Evolutionary conservation across 2,113 vertebrate genomes (phyloP).

Genomic region (Puntigrus tetrazona): DNA sequence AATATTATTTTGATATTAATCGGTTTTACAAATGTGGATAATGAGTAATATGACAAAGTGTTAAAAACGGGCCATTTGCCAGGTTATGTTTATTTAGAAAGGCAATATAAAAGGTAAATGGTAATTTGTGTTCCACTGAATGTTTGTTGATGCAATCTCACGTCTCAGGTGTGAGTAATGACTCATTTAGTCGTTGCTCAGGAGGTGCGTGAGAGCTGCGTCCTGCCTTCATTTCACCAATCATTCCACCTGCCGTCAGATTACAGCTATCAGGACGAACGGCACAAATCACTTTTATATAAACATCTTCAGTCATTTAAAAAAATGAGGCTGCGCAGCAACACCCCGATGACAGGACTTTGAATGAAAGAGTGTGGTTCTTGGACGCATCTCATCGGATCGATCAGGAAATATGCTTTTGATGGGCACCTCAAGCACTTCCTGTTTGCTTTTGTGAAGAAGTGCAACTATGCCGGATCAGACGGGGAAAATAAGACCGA

Average conservation of each 20-base stretch:
- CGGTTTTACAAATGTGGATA: background rate
- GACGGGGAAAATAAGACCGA: background rate
- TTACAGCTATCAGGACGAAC: constrained; percentile 70
- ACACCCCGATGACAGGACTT: background rate
- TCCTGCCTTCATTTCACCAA: constrained; percentile 70
- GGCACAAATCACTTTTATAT: constrained; percentile 72
- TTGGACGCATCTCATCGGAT: background rate
- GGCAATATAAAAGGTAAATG: background rate
- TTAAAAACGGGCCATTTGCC: background rate
- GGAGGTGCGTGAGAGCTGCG: constrained; percentile 65
- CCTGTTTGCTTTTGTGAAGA: constrained; percentile 1
- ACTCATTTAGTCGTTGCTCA: background rate
- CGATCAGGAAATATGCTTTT: background rate
- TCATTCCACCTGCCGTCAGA: constrained; percentile 73
- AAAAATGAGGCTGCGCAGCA: background rate
- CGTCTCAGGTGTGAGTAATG: constrained; percentile 17
- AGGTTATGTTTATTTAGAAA: background rate
- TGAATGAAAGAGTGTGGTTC: constrained; percentile 15
- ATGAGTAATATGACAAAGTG: background rate
- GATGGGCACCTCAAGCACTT: background rate
- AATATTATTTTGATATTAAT: background rate
- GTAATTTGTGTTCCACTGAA: background rate
- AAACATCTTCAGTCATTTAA: constrained; percentile 71
- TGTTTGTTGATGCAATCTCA: background rate
- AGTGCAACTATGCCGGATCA: background rate